Base-by-base conservation (phyloP, 2,888 invertebrate genomes). In the Agriotes lineatus region DNA sequence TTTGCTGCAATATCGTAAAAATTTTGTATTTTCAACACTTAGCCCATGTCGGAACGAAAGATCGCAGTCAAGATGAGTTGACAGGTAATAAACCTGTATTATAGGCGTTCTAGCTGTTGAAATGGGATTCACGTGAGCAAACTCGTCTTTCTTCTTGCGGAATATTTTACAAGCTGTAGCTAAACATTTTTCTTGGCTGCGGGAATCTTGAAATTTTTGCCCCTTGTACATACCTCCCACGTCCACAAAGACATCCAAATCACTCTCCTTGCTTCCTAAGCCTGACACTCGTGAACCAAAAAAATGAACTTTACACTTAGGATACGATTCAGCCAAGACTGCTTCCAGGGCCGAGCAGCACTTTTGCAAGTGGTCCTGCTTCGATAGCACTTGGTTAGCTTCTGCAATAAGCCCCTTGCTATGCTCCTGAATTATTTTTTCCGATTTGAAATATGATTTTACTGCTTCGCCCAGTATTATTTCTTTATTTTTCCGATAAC, bases 251-350 rank as follows among this genome's bases (percentile, higher is more conserved):
- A 89, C 77, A 78, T 89, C 89, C 69, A 89, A 80, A 79, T 89
- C 89, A 7, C 88, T 88, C 14, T 84, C 84, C 20, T 78, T 74
- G 18, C 82, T 84, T 4, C 86, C 88, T 22, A 89, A 79, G 1
- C 88, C 88, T 19, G 86, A 86, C 0, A 87, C 80, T 42, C 89
- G 85, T 0, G 90, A 90, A 5, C 91, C 91, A 79, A 89, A 90
- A n/a, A 86, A 85, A 77, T 87, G 84, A 4, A 86, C 83, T 73
- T 85, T 85, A 45, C 86, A 80, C 10, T 79, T 62, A 5, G 56
- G 52, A 72, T 78, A 82, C n/a, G 59, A 48, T 2, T 72, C 72
- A 12, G 62, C 69, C 14, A 85, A 66, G 9, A 76, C 76, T 4
- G 58, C 52, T 69, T 82, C 80, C 20, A 85, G 70, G 48, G 73